Base-by-base conservation (phyloP, 2,113 vertebrate species). In the Zapornia atra region DNA sequence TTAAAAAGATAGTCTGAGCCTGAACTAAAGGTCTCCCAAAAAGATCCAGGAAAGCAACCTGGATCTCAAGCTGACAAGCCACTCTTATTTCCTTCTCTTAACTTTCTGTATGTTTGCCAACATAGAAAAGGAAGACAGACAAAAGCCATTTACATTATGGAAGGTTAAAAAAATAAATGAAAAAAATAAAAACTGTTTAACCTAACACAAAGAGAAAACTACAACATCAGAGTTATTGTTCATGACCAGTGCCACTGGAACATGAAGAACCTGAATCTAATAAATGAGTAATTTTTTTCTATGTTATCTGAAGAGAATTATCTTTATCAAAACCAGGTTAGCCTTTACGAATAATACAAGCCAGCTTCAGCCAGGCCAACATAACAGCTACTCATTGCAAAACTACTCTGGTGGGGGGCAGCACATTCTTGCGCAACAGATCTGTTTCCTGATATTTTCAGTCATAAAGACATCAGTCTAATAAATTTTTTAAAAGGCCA, bases 281-380 rank as follows among this genome's bases (percentile, higher is more conserved):
- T 86, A 91, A 76, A 72, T 1, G 1, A 90, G 18, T 40, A 38
- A 36, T 82, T 92, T 61, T 91, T 79, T 71, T 13, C 44, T 89
- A 29, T 34, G 25, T 75, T 94, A 92, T 95, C 61, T 71, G 65
- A 86, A 88, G 40, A 81, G 19, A 95, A 93, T 89, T 94, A 54
- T 76, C 38, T 93, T 89, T 88, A 95, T 82, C 86, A 87, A 95
- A 96, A 70, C 51, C 31, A 73, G 77, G 36, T 69, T 72, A 42
- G 36, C 10, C n/a, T 61, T 66, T 89, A 91, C 71, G 54, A 96
- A 94, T 92, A 94, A 97, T 54, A 79, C 53, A 94, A 10, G 2
- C 6, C 34, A 78, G 70, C 57, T 75, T 92, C 78, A 93, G 73
- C 87, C 5, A 72, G 64, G 66, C 33, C 70, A 70, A 63, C 81